Percentiles rank a stretch among this genome's conserved stretches.
These are phyloP conservation scores for Drosophila kohkoa DNA, from an alignment of 1,140 invertebrate species.

Conservation along the genomic window DNA sequence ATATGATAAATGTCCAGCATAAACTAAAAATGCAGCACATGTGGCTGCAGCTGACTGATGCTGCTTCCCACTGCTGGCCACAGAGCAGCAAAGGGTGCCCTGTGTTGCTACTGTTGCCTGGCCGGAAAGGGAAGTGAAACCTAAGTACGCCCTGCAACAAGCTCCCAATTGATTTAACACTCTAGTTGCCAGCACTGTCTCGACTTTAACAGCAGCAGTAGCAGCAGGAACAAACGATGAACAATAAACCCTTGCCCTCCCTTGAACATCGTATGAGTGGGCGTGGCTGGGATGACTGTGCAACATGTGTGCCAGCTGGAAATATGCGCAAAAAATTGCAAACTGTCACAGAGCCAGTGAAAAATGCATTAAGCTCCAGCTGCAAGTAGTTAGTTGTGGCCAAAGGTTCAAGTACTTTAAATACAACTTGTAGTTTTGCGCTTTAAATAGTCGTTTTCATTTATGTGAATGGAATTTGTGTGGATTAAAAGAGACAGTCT, in stretches of 20 bases:
- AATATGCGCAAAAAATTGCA: slow-evolving; percentile 69
- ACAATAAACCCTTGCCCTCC: slow-evolving; percentile 55
- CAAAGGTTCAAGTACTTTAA: slow-evolving; percentile 9
- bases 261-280: slow-evolving; percentile 2
- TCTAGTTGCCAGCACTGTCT: slow-evolving; percentile 31
- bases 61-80: slow-evolving; percentile 8
- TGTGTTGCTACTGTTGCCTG: background rate
- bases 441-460: background rate
- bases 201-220: slow-evolving; percentile 13
- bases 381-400: slow-evolving; percentile 66
- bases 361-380: slow-evolving; percentile 61
- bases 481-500: background rate
- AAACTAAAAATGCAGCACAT: slow-evolving; percentile 60
- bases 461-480: background rate
- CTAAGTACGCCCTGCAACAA: slow-evolving; percentile 76
- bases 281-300: slow-evolving; percentile 46
- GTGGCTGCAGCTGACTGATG: slow-evolving; percentile 44
- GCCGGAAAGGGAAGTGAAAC: slow-evolving; percentile 72
- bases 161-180: slow-evolving; percentile 82
- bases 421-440: background rate
- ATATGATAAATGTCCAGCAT: slow-evolving; percentile 68
- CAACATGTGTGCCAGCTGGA: slow-evolving; percentile 62
- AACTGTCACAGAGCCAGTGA: slow-evolving; percentile 59
- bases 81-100: slow-evolving; percentile 26
- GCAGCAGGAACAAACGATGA: slow-evolving; percentile 17